Base-by-base conservation (phyloP, 2,888 invertebrate genomes). In the Zaprionus obscuricornis region DNA sequence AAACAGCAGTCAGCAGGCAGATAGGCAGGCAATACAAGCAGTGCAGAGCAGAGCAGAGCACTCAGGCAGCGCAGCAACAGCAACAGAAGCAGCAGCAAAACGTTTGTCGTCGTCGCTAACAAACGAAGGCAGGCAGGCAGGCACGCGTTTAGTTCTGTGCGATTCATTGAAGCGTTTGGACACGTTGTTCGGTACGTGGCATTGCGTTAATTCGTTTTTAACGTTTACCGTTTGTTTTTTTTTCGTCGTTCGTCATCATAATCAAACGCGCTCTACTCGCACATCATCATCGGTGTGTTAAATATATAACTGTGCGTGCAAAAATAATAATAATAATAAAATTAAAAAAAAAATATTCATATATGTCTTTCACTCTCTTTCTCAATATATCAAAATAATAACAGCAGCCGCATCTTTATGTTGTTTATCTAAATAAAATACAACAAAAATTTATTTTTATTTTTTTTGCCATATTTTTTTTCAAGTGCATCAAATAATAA, bases 91-190 rank as follows among this genome's bases (percentile, higher is more conserved):
- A 46, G 40, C 46, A 52, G 45, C 69, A 60, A 47, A 55, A 50
- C 45, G 46, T 52, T 42, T 59, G 56, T 52, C 50, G 5, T 3
- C 34, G 13, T 14, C 14, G 8, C 8, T 47, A 42, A 50, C 62
- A 46, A 52, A 33, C 40, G 40, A 46, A 18, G 45, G 24, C 62
- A 39, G 45, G 49, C 67, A 65, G 58, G 14, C 8, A 36, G 55
- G 54, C 67, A 68, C 72, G 65, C 75, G 67, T 67, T 81, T 75
- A 89, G 89, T 89, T 88, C 87, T 88, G 74, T 88, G 86, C 86
- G 83, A 85, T 85, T 87, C 88, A 85, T 89, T 88, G 89, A 88
- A 87, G 78, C 83, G 88, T 87, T 85, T 86, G 81, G 89, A 88
- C 88, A 86, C 87, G 79, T 82, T 55, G 68, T 75, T 13, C 74